Evolutionary conservation across 2,888 invertebrate genomes (phyloP).

Genomic region (Acrobasis suavella): DNA sequence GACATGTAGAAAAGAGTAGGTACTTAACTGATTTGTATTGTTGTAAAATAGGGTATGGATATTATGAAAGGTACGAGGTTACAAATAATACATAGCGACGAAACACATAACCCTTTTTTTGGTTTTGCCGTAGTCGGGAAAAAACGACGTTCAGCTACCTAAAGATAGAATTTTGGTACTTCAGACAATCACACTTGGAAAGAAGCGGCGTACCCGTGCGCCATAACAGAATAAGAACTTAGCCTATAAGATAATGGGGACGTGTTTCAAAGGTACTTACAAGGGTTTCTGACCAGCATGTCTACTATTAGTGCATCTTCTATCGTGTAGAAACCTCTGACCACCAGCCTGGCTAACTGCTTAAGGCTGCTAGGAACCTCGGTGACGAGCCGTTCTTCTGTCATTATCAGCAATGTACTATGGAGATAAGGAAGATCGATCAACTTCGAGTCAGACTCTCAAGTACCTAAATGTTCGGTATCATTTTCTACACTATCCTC

Average conservation of each 20-base stretch:
- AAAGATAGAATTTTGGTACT: no score
- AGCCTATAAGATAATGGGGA: not conserved
- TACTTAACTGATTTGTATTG: no score
- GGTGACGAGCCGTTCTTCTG: slow-evolving; percentile 90
- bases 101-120: no score
- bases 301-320: slow-evolving; percentile 97
- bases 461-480: no score
- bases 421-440: not conserved
- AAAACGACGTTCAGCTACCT: no score
- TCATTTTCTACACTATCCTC: no score
- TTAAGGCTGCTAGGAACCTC: slow-evolving; percentile 97
- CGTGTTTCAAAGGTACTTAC: slow-evolving; percentile 75
- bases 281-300: slow-evolving; percentile 97
- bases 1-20: no score
- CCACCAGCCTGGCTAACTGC: slow-evolving; percentile 94
- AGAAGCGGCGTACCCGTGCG: not conserved
- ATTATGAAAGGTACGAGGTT: no score
- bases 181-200: not conserved
- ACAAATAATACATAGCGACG: no score
- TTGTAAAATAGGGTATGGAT: no score
- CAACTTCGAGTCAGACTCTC: not conserved
- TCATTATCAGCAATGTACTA: slow-evolving; percentile 60
- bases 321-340: slow-evolving; percentile 95
- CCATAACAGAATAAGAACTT: not conserved
- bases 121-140: no score